Evolutionary conservation across 1,140 invertebrate genomes (phyloP).

Genomic region (Venustaconcha ellipsiformis): DNA sequence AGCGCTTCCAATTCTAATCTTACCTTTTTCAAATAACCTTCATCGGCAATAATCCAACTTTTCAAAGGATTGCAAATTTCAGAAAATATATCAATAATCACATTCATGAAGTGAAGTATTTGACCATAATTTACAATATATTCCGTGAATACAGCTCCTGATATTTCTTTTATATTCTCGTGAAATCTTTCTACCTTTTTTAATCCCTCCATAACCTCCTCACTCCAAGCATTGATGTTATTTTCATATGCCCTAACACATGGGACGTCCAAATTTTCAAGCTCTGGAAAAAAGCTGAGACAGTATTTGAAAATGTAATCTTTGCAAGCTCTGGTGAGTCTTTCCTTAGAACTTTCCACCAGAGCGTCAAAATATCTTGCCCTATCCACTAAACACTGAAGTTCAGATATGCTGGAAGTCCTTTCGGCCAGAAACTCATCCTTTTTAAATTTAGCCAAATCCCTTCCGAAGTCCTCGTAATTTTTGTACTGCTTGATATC

Average conservation of each 20-base stretch:
- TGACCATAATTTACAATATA: conserved; percentile 18
- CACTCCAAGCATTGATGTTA: conserved; percentile 23
- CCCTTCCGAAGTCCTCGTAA: conserved; percentile 13
- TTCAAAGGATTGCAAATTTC: conserved; percentile 23
- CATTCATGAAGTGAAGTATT: conserved; percentile 20
- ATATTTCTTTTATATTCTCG: conserved; percentile 7
- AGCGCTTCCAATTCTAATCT: conserved; percentile 19
- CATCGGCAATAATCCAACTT: conserved; percentile 28
- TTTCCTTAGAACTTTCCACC: conserved; percentile 9
- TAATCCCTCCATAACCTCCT: conserved; percentile 10
- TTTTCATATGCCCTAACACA: conserved; percentile 32
- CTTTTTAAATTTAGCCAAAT: conserved; percentile 8
- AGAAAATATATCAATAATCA: conserved; percentile 17
- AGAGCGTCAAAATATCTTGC: conserved; percentile 17
- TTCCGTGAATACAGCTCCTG: conserved; percentile 11
- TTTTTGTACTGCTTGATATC: background rate
- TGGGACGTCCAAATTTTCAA: conserved; percentile 23
- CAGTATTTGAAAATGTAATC: conserved; percentile 34
- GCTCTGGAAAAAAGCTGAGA: conserved; percentile 25
- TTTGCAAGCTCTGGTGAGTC: conserved; percentile 18
- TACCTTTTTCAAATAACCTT: conserved; percentile 26
- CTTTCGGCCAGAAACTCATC: conserved; percentile 23
- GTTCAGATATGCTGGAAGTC: conserved; percentile 6
- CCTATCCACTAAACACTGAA: conserved; percentile 20
- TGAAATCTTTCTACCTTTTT: conserved; percentile 16